Evolutionary conservation across 2,888 invertebrate genomes (phyloP).

Genomic region (Pollenia angustigena): DNA sequence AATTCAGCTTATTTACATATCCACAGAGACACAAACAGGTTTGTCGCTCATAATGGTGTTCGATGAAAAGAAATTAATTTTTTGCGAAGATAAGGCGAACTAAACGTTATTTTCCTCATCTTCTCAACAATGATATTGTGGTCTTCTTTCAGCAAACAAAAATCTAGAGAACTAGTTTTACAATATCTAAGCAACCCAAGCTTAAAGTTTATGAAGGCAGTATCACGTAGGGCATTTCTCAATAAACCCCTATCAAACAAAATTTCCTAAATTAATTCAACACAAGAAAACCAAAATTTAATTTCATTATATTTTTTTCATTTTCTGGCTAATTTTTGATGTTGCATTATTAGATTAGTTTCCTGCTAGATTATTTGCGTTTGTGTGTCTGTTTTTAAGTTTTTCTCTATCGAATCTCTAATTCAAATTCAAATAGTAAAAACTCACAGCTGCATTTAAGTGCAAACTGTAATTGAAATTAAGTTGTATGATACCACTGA

Average conservation of each 20-base stretch:
- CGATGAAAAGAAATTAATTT: too few species aligned
- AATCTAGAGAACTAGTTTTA: too few species aligned
- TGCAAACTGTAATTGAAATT: constrained; percentile 73
- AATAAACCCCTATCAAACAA: neutral
- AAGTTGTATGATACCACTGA: constrained; percentile 62
- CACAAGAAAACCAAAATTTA: constrained; percentile 49
- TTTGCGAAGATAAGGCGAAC: too few species aligned
- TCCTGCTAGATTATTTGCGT: constrained; percentile 5
- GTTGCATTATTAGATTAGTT: constrained; percentile 72
- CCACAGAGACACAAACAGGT: too few species aligned
- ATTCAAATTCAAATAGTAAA: constrained; percentile 66
- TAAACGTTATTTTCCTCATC: too few species aligned
- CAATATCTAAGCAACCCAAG: too few species aligned
- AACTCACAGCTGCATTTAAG: constrained; percentile 72
- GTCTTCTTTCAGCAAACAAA: too few species aligned
- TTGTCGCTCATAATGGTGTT: too few species aligned
- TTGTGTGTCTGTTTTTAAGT: constrained; percentile 28
- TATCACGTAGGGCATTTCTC: constrained; percentile 1
- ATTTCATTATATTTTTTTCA: constrained; percentile 65
- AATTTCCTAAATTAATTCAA: neutral
- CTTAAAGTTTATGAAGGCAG: too few species aligned
- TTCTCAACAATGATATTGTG: too few species aligned
- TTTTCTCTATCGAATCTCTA: constrained; percentile 63
- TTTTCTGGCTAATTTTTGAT: constrained; percentile 67
- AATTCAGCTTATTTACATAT: too few species aligned